Percentiles rank a stretch among this genome's conserved stretches.
phyloP scores from a whole-genome alignment of 2,888 invertebrate species.

The Pristionchus exspectatus region DNA sequence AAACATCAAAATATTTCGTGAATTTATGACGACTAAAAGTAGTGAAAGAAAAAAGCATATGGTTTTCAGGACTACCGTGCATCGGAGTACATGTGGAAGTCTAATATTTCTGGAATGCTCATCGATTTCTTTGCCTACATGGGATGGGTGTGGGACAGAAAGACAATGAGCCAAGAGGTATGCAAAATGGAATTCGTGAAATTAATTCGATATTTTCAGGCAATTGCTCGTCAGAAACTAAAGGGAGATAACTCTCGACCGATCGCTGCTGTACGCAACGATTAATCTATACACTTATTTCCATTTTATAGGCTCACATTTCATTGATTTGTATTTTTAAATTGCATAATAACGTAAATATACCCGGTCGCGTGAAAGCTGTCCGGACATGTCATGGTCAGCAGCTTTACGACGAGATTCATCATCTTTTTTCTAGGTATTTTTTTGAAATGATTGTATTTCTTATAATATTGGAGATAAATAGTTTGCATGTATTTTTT shows the following conservation, averaged over 20 bases:
- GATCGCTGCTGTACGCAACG: background rate
- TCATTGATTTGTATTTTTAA: background rate
- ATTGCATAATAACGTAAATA: background rate
- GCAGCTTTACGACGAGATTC: constrained; percentile 38
- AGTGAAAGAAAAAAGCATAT: background rate
- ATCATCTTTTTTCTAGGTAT: background rate
- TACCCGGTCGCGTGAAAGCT: constrained; percentile 33
- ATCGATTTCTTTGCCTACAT: constrained; percentile 71
- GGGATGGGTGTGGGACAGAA: constrained; percentile 54
- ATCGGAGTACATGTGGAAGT: constrained; percentile 70
- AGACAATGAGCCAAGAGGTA: constrained; percentile 52
- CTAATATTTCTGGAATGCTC: constrained; percentile 73
- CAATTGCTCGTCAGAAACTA: constrained; percentile 44
- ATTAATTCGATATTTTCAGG: background rate
- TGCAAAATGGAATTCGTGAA: no score
- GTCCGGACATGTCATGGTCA: constrained; percentile 4
- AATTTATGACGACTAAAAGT: no score
- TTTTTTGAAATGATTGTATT: background rate
- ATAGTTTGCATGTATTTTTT: no score
- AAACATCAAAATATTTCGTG: background rate
- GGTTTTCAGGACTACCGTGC: constrained; percentile 72
- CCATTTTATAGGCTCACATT: background rate
- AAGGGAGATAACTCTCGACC: constrained; percentile 44
- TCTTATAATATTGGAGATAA: background rate
- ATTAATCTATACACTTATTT: background rate